Base-by-base conservation (phyloP, 2,113 vertebrate species). In the Callipepla squamata region DNA sequence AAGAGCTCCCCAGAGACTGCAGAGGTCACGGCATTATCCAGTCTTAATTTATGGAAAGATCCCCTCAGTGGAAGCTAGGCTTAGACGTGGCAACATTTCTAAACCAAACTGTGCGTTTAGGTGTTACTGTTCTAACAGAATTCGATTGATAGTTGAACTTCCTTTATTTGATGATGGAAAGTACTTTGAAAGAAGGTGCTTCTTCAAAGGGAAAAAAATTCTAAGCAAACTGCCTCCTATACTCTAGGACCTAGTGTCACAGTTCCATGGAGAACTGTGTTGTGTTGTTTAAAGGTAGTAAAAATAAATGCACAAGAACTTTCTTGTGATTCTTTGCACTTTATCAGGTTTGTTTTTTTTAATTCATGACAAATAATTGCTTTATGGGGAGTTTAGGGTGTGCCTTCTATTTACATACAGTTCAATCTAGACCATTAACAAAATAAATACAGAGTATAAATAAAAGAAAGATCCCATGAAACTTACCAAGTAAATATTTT, bases 361-460 rank as follows among this genome's bases (percentile, higher is more conserved):
- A 58, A 66, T 47, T 78, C 21, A 8, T 40, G 82, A 80, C 51
- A 84, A 93, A 75, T 88, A 79, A 32, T 90, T 87, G 36, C 85
- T 92, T 85, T 80, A 55, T 19, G 44, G 59, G 38, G 70, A 92
- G 36, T 20, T 73, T 62, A 87, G 42, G 50, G 53, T 74, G 59
- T 92, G 55, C 45, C 69, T 87, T 90, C 66, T 93, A 5, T 73
- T 90, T 87, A 59, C 58, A 48, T 62, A 32, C 73, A 74, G 58
- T 66, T 87, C 74, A 76, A 47, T 82, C 69, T 89, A 91, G 55
- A 48, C 67, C 70, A 82, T 82, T 87, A 93, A 50, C 38, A 82
- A 89, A 91, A 85, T 91, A 89, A 87, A 89, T 93, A 80, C 1
- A 38, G 32, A 72, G 14, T 76, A 81, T 68, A 81, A 92, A 72